A percentile compares a stretch with the other conserved stretches of the same genome.
phyloP scores from a whole-genome alignment of 30 jellyfish, hydroid and myxozoan species.

The Haliclystus octoradiatus region DNA sequence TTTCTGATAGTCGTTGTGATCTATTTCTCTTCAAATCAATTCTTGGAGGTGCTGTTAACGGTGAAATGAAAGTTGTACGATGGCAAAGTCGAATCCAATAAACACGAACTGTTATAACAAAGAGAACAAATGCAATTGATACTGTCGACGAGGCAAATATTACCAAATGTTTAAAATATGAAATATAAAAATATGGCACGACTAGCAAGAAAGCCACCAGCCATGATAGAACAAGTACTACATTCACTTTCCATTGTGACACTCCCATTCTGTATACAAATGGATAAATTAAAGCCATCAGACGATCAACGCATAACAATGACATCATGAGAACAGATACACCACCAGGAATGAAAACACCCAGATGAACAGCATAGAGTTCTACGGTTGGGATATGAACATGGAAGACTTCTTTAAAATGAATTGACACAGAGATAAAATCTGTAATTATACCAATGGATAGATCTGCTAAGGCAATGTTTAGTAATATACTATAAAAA shows the following conservation, averaged over 20 bases:
- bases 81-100: constrained; percentile 25
- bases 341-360: constrained; percentile 60
- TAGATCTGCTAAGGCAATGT: constrained; percentile 67
- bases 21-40: background rate
- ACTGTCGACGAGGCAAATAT: constrained; percentile 45
- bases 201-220: constrained; percentile 12
- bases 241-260: constrained; percentile 18
- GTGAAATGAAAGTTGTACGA: background rate
- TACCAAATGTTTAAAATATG: constrained; percentile 20
- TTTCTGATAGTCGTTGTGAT: constrained; percentile 46
- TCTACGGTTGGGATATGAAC: constrained; percentile 16
- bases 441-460: constrained; percentile 65
- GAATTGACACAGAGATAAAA: constrained; percentile 36
- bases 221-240: constrained; percentile 18
- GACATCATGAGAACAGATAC: constrained; percentile 72
- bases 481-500: constrained; percentile 46
- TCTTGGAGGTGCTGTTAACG: constrained; percentile 11
- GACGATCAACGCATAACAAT: constrained; percentile 60
- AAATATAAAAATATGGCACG: constrained; percentile 23
- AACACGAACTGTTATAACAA: constrained; percentile 23
- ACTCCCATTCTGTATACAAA: constrained; percentile 48
- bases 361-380: constrained; percentile 39
- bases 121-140: constrained; percentile 10
- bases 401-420: constrained; percentile 56
- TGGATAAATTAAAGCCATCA: constrained; percentile 54